A percentile compares a stretch with the other conserved stretches of the same genome.
Evolutionary conservation across 2,113 vertebrate genomes (phyloP).

Genomic region (Panthera uncia): DNA sequence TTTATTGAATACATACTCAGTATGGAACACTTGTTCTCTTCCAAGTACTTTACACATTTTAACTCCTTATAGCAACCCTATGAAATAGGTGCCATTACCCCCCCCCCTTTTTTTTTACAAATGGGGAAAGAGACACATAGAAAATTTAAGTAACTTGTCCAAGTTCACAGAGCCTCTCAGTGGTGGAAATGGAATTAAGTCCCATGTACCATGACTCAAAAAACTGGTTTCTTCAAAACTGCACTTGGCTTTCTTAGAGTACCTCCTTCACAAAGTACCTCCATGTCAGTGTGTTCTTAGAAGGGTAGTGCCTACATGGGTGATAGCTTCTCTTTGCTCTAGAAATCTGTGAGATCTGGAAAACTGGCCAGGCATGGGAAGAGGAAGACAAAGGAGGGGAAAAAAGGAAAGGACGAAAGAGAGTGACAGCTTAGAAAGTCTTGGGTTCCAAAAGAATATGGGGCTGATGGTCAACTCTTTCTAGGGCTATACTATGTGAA

Average conservation of each 20-base stretch:
- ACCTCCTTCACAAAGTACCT: not conserved
- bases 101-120: not conserved
- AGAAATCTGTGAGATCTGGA: not conserved
- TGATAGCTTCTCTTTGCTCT: not conserved
- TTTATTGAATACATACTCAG: not conserved
- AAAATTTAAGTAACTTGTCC: not conserved
- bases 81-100: not conserved
- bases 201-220: not conserved
- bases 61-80: not conserved
- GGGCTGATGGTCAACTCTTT: not conserved
- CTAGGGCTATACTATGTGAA: fast-evolving
- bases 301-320: not conserved
- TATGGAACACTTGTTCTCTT: not conserved
- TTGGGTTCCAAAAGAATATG: not conserved
- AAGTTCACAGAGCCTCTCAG: not conserved
- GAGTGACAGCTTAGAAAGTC: not conserved
- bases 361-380: not conserved
- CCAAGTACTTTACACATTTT: not conserved
- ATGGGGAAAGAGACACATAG: not conserved
- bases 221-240: not conserved
- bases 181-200: not conserved
- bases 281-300: not conserved
- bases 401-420: not conserved
- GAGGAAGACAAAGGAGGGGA: not conserved
- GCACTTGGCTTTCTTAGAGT: not conserved